Percentiles rank a stretch among this genome's conserved stretches.
Conservation (phyloP, 1,140 invertebrate species). For the Tetragonula clypearis region DNA sequence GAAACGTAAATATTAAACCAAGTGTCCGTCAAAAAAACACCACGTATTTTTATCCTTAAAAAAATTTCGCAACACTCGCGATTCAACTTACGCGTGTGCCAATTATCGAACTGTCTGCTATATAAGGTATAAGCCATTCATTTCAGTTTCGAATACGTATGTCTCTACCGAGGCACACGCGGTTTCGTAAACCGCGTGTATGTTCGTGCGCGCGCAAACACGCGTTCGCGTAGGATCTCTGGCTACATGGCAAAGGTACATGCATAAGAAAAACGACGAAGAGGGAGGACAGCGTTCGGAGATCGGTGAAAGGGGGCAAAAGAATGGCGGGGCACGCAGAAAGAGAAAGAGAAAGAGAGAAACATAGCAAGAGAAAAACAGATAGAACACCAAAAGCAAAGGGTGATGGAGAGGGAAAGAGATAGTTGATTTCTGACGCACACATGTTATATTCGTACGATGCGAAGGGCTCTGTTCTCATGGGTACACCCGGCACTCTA, state of each 20-base stretch:
- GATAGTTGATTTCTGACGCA: conserved; percentile 78
- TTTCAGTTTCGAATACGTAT: conserved; percentile 17
- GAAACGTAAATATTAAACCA: background rate
- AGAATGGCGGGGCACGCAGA: conserved; percentile 7
- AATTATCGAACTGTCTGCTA: background rate
- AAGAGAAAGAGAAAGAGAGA: conserved; percentile 1
- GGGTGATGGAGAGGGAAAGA: conserved; percentile 5
- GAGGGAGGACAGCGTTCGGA: conserved; percentile 18
- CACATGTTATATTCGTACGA: conserved; percentile 72
- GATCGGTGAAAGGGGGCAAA: conserved; percentile 43
- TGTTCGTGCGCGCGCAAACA: background rate
- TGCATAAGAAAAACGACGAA: conserved; percentile 9
- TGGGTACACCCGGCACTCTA: conserved; percentile 35
- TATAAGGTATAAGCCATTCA: conserved; percentile 29
- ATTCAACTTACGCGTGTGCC: background rate
- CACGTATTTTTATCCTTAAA: too few species aligned
- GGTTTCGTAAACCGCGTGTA: conserved; percentile 29
- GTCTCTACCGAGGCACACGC: background rate
- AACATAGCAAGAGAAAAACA: background rate
- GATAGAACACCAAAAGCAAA: background rate
- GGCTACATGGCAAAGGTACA: conserved; percentile 32
- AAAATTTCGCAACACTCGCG: conserved; percentile 13
- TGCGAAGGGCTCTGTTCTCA: conserved; percentile 46
- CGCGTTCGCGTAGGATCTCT: conserved; percentile 8
- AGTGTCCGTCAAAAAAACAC: background rate